Percentiles rank a stretch among this genome's conserved stretches.
These are phyloP conservation scores for Silurus meridionalis DNA, from an alignment of 2,113 vertebrate species.

Conservation along the genomic window DNA sequence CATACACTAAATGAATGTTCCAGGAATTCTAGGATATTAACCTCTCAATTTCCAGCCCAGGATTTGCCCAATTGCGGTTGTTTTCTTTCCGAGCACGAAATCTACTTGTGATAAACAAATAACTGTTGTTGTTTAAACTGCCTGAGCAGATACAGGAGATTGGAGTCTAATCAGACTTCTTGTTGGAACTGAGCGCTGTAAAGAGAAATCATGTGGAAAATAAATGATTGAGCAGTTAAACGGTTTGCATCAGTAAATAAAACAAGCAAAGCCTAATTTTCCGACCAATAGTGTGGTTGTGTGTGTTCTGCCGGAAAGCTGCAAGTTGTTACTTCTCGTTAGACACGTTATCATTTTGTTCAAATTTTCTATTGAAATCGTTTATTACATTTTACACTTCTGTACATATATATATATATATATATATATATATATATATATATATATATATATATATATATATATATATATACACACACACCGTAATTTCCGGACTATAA, in stretches of 20 bases:
- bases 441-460: too few relatives aligned
- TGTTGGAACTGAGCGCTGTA: neutral
- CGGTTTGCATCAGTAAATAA: slow-evolving; percentile 7
- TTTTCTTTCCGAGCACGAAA: neutral
- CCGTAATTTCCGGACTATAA: too few relatives aligned
- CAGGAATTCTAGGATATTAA: neutral
- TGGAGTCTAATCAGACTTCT: slow-evolving; percentile 16
- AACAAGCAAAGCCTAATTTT: neutral
- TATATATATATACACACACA: too few relatives aligned
- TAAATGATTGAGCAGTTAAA: slow-evolving; percentile 4
- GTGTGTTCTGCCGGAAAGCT: neutral
- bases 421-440: too few relatives aligned
- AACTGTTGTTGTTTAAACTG: neutral
- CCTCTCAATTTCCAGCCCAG: neutral
- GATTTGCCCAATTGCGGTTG: too few relatives aligned
- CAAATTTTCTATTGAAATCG: neutral
- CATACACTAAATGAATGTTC: neutral
- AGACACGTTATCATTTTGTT: slow-evolving; percentile 18
- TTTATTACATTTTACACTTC: neutral
- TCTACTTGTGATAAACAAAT: neutral
- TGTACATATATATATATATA: neutral
- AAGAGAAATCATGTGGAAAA: slow-evolving; percentile 9
- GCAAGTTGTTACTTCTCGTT: slow-evolving; percentile 10
- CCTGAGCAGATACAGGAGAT: neutral
- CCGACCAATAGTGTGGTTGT: neutral